Conservation (phyloP, 2,113 vertebrate genomes). For the Trematocara stigmaticum region DNA sequence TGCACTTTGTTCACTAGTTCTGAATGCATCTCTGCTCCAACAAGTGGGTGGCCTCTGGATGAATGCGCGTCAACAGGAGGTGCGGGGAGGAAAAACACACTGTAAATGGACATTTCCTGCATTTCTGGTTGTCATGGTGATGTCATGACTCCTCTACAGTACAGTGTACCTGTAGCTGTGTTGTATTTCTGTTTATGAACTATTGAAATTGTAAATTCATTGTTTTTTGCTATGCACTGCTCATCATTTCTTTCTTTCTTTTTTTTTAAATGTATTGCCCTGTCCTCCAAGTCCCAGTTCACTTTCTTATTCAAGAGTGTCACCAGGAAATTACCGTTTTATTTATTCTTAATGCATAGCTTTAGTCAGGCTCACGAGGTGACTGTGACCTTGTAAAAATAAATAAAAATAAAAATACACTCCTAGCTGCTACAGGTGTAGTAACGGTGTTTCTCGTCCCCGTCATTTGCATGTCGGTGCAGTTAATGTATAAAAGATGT, state of each 20-base stretch:
- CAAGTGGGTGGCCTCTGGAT: neutral
- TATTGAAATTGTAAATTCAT: constrained; percentile 33
- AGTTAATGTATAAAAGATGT: constrained; percentile 30
- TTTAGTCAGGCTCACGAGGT: constrained; percentile 25
- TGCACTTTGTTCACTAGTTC: neutral
- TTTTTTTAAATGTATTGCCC: neutral
- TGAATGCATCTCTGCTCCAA: neutral
- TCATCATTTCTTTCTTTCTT: neutral
- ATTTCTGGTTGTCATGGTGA: constrained; percentile 36
- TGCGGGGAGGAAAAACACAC: neutral
- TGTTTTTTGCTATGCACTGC: constrained; percentile 55
- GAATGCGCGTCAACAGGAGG: neutral
- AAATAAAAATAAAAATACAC: neutral
- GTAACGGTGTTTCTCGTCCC: constrained; percentile 38
- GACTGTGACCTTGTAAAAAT: constrained; percentile 9
- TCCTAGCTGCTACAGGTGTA: constrained; percentile 22
- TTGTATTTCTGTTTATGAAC: constrained; percentile 39
- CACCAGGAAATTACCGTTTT: neutral
- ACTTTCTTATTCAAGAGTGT: constrained; percentile 1
- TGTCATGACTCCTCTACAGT: constrained; percentile 32
- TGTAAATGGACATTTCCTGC: constrained; percentile 48
- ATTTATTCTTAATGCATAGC: constrained; percentile 8
- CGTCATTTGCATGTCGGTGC: constrained; percentile 59
- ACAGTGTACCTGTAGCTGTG: constrained; percentile 46
- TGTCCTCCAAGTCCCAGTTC: neutral